Conservation (phyloP, 2,797 vertebrate genomes). For the Neopelma chrysocephalum region DNA sequence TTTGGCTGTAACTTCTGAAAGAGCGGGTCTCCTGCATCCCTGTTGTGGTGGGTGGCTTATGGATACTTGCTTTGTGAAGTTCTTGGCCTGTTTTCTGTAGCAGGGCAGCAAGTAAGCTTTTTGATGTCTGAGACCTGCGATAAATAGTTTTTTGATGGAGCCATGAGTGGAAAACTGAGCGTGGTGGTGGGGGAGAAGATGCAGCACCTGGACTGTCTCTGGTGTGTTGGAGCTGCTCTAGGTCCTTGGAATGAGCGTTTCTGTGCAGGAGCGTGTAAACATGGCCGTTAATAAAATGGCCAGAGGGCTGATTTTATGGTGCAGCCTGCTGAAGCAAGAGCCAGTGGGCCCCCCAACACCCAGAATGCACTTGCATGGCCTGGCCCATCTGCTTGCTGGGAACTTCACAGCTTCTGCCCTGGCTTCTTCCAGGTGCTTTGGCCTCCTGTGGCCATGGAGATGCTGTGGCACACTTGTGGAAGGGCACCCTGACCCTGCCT, state of each 20-base stretch:
- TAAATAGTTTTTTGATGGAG: background rate
- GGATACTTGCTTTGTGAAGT: background rate
- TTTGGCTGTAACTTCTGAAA: background rate
- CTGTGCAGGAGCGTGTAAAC: background rate
- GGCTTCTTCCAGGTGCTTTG: background rate
- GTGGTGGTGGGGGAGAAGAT: background rate
- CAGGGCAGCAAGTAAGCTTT: background rate
- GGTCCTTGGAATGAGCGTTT: background rate
- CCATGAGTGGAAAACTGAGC: background rate
- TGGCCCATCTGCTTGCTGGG: background rate
- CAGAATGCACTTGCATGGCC: background rate
- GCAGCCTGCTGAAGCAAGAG: background rate
- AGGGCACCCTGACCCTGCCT: background rate
- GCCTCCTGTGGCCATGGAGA: accelerated
- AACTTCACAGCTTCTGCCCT: background rate
- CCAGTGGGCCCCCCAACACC: background rate
- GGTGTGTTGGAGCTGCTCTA: background rate
- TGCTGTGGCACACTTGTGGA: background rate
- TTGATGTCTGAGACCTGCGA: accelerated
- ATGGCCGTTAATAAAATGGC: background rate
- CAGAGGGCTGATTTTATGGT: background rate
- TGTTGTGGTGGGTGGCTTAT: accelerated
- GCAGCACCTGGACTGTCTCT: background rate
- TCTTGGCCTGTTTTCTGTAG: background rate
- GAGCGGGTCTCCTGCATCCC: background rate